phyloP scores from a whole-genome alignment of 2,797 vertebrate genomes.

The Melanotaenia maccullochi region DNA sequence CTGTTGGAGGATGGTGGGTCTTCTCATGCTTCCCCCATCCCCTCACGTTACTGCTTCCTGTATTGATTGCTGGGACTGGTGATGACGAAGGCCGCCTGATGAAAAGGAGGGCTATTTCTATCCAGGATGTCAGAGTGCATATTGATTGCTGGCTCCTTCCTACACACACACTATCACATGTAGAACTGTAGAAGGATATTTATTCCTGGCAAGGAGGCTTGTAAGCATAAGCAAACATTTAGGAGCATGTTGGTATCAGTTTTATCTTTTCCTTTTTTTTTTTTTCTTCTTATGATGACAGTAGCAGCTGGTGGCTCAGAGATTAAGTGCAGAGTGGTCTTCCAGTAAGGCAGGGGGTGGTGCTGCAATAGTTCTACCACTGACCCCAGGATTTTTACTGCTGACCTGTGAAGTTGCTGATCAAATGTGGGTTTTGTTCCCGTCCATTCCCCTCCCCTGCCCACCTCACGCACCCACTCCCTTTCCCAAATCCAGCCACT shows the following conservation, averaged over 20 bases:
- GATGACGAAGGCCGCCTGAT: slow-evolving; percentile 74
- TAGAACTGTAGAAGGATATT: slow-evolving; percentile 47
- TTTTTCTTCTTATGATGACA: slow-evolving; percentile 32
- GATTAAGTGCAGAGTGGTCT: slow-evolving; percentile 33
- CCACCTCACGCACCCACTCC: neutral
- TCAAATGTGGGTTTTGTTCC: slow-evolving; percentile 69
- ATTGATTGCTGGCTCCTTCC: slow-evolving; percentile 72
- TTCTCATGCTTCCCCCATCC: slow-evolving; percentile 49
- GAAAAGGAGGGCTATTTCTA: slow-evolving; percentile 80
- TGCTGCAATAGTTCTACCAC: slow-evolving; percentile 42
- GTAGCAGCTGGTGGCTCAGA: slow-evolving; percentile 21
- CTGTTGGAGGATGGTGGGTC: slow-evolving; percentile 56
- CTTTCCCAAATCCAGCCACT: slow-evolving; percentile 43
- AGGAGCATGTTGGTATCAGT: slow-evolving; percentile 27
- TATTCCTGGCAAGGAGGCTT: slow-evolving; percentile 55
- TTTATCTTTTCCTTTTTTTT: slow-evolving; percentile 35
- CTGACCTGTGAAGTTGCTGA: slow-evolving; percentile 70
- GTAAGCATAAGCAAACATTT: slow-evolving; percentile 41
- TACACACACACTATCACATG: slow-evolving; percentile 48
- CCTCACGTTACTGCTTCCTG: slow-evolving; percentile 78
- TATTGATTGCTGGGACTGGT: slow-evolving; percentile 76
- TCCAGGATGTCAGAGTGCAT: slow-evolving; percentile 71
- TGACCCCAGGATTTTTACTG: slow-evolving; percentile 64
- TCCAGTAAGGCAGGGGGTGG: slow-evolving; percentile 34
- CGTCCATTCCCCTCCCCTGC: slow-evolving; percentile 29